These are phyloP conservation scores for Aramus guarauna DNA, from an alignment of 2,113 vertebrate genomes.

Conservation along the genomic window DNA sequence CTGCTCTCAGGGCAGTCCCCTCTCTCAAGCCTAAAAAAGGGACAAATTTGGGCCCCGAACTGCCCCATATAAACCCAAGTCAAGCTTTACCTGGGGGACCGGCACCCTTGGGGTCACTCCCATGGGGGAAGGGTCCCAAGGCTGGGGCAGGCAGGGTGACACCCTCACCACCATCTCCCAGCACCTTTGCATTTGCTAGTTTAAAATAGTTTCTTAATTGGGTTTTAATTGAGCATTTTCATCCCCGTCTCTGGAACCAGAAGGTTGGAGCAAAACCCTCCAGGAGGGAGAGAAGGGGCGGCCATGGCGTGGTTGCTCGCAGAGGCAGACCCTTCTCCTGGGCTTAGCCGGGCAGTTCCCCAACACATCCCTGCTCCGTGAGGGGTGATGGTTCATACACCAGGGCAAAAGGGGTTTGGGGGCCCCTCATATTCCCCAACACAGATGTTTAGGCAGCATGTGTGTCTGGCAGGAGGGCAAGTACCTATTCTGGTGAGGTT, in stretches of 20 bases:
- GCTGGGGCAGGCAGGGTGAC: not conserved
- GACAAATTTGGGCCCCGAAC: not conserved
- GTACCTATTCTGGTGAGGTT: not conserved
- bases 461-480: not conserved
- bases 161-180: not conserved
- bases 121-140: not conserved
- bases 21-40: no score
- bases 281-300: not conserved
- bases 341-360: not conserved
- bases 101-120: not conserved
- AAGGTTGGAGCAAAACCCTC: not conserved
- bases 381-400: not conserved
- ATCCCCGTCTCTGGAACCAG: not conserved
- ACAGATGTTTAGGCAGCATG: not conserved
- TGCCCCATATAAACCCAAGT: no score
- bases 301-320: rapidly evolving
- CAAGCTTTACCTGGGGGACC: not conserved
- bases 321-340: not conserved
- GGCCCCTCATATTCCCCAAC: not conserved
- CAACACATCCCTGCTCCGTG: rapidly evolving
- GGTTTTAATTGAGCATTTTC: not conserved
- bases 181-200: not conserved
- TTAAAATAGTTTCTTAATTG: not conserved
- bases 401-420: not conserved
- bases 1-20: not conserved